Base-by-base conservation (phyloP, 2,888 invertebrate species). In the Eupithecia inturbata region DNA sequence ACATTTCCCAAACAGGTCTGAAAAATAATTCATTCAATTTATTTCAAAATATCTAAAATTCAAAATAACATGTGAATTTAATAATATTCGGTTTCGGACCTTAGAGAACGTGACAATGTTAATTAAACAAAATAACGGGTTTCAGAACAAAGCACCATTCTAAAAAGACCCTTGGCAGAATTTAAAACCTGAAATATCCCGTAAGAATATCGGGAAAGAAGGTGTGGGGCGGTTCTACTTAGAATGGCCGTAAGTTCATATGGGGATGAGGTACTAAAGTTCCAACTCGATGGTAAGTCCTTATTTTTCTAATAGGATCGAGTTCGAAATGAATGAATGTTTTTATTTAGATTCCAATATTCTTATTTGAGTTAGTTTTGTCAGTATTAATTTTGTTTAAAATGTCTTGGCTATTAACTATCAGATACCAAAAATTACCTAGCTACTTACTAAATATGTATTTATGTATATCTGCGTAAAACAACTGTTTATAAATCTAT, bases 61-160 rank as follows among this genome's bases (percentile, higher is more conserved):
- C 71, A 68, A 76, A 73, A 68, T 53, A 78, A 67, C 66, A 73
- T 49, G 70, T 74, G 73, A 74, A 78, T 77, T 78, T 78, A 72
- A 75, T 77, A 10, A 73, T 78, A 75, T 79, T 76, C 72, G 76
- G 76, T 74, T 79, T 76, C 72, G 76, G 76, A 78, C 80, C 77
- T 79, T 74, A 70, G 78, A 71, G 78, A 72, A 89, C 88, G 87
- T 88, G 90, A 87, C 87, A 88, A 84, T 82, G 84, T 89, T 89
- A 89, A 89, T 91, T 90, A 90, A 88, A 87, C 84, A 83, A 84
- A 83, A 83, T 85, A 89, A 88, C 88, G 86, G 89, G 78, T 83
- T 83, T 79, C 82, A 77, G 78, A 83, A 80, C 83, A 82, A 82
- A 80, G 78, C 84, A 77, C 90, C 87, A 89, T 74, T 85, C 72